Evolutionary conservation across 2,888 invertebrate species (phyloP).

Genomic region (Ditula angustiorana): DNA sequence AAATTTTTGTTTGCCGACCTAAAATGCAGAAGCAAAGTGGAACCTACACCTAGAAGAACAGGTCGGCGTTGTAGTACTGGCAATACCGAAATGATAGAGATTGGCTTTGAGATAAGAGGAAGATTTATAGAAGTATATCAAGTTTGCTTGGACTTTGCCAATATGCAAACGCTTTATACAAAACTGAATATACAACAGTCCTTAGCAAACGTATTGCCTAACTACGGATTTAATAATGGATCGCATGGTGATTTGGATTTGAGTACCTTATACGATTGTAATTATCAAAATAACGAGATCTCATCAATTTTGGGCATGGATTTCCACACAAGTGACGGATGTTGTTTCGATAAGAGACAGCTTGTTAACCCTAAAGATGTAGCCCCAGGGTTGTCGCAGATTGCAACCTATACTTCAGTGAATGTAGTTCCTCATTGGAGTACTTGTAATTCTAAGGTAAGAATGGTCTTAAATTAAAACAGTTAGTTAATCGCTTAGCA

Average conservation of each 20-base stretch:
- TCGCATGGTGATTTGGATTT: conserved; percentile 50
- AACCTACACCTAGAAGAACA: conserved; percentile 45
- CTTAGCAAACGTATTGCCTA: conserved; percentile 43
- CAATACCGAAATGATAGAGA: conserved; percentile 49
- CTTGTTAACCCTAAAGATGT: conserved; percentile 62
- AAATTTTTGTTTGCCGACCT: conserved; percentile 53
- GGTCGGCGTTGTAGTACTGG: conserved; percentile 45
- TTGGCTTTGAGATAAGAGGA: conserved; percentile 49
- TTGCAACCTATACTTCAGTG: conserved; percentile 55
- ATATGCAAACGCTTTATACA: conserved; percentile 53
- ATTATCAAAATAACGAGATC: conserved; percentile 48
- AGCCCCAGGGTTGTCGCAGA: conserved; percentile 56
- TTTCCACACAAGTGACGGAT: conserved; percentile 49
- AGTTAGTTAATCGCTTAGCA: too few relatives aligned
- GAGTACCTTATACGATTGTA: conserved; percentile 55
- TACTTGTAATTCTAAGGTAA: conserved; percentile 57
- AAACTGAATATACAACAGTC: conserved; percentile 47
- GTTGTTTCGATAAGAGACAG: conserved; percentile 61
- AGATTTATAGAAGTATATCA: conserved; percentile 53
- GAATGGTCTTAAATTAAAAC: neutral
- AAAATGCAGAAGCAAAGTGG: conserved; percentile 51
- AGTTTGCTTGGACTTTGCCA: conserved; percentile 55
- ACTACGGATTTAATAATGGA: conserved; percentile 48
- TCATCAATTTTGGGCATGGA: conserved; percentile 41
- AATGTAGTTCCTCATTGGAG: conserved; percentile 69